Conservation (phyloP, 1,140 invertebrate genomes). For the Trialeurodes vaporariorum region DNA sequence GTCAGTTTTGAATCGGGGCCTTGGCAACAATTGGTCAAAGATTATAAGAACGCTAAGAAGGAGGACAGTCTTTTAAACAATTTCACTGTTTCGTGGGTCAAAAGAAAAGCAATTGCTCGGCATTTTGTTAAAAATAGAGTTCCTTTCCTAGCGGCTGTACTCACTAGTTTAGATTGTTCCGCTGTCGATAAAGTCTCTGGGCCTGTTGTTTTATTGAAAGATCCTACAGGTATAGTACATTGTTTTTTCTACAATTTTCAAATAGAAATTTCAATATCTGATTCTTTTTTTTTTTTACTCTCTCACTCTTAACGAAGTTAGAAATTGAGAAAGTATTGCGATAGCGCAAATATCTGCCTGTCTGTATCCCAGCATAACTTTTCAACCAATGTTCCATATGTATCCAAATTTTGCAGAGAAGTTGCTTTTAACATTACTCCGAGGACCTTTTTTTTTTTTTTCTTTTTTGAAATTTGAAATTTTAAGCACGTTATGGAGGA, state of each 20-base stretch:
- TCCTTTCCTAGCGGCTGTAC: slow-evolving; percentile 22
- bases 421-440: too few species aligned
- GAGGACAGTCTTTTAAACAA: slow-evolving; percentile 9
- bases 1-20: slow-evolving; percentile 17
- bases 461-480: too few species aligned
- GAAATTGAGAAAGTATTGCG: too few species aligned
- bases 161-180: slow-evolving; percentile 20
- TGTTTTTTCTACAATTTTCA: background rate
- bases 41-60: slow-evolving; percentile 11
- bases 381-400: too few species aligned
- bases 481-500: too few species aligned
- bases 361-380: too few species aligned
- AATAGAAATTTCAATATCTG: too few species aligned
- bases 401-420: too few species aligned
- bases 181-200: slow-evolving; percentile 14
- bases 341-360: too few species aligned
- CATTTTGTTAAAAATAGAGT: slow-evolving; percentile 19
- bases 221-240: slow-evolving; percentile 18
- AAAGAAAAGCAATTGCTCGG: slow-evolving; percentile 16
- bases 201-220: slow-evolving; percentile 20
- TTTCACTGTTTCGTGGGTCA: slow-evolving; percentile 19
- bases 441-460: too few species aligned
- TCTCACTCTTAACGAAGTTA: too few species aligned
- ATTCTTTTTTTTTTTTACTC: too few species aligned
- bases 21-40: slow-evolving; percentile 17